Conservation (phyloP, 2,888 invertebrate species). For the Chaitophorus viminalis region DNA sequence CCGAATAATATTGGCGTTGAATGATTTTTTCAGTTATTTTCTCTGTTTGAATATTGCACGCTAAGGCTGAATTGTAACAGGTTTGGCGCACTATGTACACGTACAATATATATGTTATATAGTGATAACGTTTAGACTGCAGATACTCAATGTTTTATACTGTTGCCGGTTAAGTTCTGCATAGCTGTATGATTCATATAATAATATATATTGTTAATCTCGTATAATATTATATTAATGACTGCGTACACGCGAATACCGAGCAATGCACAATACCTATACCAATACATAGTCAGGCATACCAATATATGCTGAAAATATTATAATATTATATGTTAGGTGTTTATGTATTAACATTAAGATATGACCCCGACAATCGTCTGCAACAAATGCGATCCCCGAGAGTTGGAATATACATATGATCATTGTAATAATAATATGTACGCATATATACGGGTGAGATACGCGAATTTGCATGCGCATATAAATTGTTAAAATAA, state of each 20-base stretch:
- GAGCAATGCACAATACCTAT: background rate
- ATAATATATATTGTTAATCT: too few species aligned
- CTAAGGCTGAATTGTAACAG: too few species aligned
- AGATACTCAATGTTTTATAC: too few species aligned
- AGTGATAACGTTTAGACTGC: too few species aligned
- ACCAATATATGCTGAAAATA: background rate
- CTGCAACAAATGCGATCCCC: background rate
- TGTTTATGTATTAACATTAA: background rate
- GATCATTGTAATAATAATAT: background rate
- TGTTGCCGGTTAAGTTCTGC: too few species aligned
- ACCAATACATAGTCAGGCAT: background rate
- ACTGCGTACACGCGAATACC: background rate
- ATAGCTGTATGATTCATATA: too few species aligned
- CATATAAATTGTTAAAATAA: background rate
- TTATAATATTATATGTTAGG: too few species aligned
- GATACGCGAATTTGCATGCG: background rate
- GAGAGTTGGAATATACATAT: background rate
- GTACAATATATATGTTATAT: too few species aligned
- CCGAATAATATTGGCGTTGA: too few species aligned
- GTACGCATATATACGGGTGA: background rate
- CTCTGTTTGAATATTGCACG: too few species aligned
- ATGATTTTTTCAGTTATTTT: too few species aligned
- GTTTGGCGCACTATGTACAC: too few species aligned
- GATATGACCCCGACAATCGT: background rate
- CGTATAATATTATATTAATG: background rate